phyloP scores from a whole-genome alignment of 1,140 invertebrate species.

The Yoshiicerus persimilis region DNA sequence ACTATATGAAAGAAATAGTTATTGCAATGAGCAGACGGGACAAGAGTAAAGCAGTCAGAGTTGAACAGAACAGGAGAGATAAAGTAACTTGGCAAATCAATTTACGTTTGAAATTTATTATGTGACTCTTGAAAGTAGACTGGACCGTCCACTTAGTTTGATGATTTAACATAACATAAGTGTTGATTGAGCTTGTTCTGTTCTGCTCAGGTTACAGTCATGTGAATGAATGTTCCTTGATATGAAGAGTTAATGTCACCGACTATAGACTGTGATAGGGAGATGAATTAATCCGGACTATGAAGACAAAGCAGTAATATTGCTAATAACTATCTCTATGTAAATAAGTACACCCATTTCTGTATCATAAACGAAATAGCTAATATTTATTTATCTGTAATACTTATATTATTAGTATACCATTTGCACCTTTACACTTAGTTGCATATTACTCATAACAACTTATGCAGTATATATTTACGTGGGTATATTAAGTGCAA shows the following conservation, averaged over 20 bases:
- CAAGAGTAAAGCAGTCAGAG: not conserved
- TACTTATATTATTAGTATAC: not conserved
- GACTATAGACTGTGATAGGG: not conserved
- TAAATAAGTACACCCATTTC: not conserved
- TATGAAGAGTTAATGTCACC: not conserved
- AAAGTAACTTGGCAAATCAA: not conserved
- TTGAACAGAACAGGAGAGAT: not conserved
- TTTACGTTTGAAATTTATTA: not conserved
- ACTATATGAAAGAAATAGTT: not conserved
- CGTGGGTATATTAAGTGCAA: not conserved
- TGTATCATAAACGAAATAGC: not conserved
- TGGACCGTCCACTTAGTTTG: not conserved
- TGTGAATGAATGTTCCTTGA: not conserved
- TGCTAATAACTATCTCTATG: not conserved
- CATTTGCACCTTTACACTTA: not conserved
- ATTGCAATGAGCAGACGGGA: not conserved
- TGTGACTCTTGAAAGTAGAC: not conserved
- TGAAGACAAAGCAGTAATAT: not conserved
- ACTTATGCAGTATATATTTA: not conserved
- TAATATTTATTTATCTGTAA: not conserved
- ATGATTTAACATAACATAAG: not conserved
- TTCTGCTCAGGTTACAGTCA: not conserved
- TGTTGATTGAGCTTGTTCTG: not conserved
- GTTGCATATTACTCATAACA: not conserved
- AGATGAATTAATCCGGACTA: not conserved